These are phyloP conservation scores for Triplophysa siluroides DNA, from an alignment of 2,113 vertebrate genomes.

Conservation along the genomic window DNA sequence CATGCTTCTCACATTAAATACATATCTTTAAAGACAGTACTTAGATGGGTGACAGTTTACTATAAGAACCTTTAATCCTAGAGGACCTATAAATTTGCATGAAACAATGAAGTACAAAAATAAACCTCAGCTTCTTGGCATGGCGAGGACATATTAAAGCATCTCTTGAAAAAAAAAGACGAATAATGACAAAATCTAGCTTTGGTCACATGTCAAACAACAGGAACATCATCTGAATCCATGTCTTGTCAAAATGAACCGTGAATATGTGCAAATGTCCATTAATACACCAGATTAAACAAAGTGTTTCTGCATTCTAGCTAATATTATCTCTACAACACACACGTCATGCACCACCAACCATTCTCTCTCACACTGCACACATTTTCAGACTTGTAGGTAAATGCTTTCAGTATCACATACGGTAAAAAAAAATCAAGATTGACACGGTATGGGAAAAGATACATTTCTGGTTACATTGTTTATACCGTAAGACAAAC, in stretches of 20 bases:
- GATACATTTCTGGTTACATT: too few relatives aligned
- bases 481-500: background rate
- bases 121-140: conserved; percentile 78
- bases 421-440: background rate
- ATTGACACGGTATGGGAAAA: background rate
- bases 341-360: background rate
- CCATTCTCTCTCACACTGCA: background rate
- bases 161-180: conserved; percentile 72
- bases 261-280: conserved; percentile 40
- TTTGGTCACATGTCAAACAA: conserved; percentile 75
- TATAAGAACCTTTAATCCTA: conserved; percentile 56
- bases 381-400: background rate
- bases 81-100: conserved; percentile 69
- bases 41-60: conserved; percentile 54
- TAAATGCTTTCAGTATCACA: background rate
- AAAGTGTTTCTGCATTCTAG: conserved; percentile 18
- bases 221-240: conserved; percentile 51
- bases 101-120: conserved; percentile 78
- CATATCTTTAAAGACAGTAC: conserved; percentile 62
- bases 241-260: conserved; percentile 48
- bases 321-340: background rate
- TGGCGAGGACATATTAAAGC: conserved; percentile 74
- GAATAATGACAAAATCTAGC: conserved; percentile 65
- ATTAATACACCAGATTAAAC: conserved; percentile 5
- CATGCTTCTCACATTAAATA: conserved; percentile 73